A percentile compares a stretch with the other conserved stretches of the same genome.
Conservation (phyloP, 2,113 vertebrate species). For the Mesocricetus auratus region DNA sequence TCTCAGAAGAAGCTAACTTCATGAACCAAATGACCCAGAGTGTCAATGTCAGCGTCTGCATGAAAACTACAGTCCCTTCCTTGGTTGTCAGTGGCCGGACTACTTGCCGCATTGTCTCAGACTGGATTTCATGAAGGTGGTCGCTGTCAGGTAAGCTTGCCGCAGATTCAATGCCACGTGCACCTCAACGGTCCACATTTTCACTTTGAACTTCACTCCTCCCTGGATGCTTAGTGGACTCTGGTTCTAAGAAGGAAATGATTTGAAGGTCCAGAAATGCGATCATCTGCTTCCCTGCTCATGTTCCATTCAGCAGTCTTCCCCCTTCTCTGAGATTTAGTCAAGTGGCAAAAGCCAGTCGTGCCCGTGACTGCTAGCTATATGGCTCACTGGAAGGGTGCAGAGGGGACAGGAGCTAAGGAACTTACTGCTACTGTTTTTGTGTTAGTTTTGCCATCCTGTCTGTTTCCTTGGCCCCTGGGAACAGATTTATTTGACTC, state of each 20-base stretch:
- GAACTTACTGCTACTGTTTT: not conserved
- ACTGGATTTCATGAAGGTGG: not conserved
- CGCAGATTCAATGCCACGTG: not conserved
- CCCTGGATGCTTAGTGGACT: not conserved
- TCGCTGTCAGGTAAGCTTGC: not conserved
- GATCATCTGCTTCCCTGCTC: not conserved
- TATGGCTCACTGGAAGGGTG: not conserved
- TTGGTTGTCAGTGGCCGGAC: not conserved
- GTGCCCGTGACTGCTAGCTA: not conserved
- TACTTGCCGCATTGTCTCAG: not conserved
- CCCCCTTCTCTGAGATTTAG: constrained; percentile 1
- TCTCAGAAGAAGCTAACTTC: not conserved
- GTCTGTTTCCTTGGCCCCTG: not conserved
- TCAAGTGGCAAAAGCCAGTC: not conserved
- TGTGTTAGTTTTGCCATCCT: not conserved
- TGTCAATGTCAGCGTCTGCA: not conserved
- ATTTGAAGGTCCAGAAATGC: not conserved
- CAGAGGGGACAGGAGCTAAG: not conserved
- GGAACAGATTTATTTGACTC: not conserved
- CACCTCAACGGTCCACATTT: not conserved
- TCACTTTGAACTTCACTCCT: not conserved
- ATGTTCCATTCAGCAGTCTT: not conserved
- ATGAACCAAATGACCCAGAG: not conserved
- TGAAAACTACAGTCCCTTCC: not conserved
- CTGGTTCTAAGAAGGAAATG: not conserved